phyloP scores from a whole-genome alignment of 2,797 vertebrate genomes.

The Chelon labrosus region DNA sequence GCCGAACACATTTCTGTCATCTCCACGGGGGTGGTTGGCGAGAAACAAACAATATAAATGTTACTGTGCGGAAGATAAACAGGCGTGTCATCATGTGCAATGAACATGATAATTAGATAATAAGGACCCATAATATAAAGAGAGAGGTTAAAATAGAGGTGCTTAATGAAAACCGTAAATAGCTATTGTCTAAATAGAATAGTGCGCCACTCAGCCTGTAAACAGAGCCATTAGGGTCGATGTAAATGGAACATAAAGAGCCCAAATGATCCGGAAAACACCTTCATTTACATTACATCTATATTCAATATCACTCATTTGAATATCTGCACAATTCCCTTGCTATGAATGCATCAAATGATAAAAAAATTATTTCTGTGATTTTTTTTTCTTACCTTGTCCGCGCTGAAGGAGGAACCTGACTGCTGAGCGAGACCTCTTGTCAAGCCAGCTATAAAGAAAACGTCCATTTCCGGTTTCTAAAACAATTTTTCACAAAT shows the following conservation, averaged over 20 bases:
- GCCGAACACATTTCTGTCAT: conserved; percentile 64
- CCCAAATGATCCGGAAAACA: background rate
- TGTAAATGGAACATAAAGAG: conserved; percentile 35
- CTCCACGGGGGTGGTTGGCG: conserved; percentile 7
- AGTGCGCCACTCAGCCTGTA: conserved; percentile 43
- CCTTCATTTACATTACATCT: accelerated
- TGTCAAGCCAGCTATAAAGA: background rate
- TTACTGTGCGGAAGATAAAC: background rate
- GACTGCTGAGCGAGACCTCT: conserved; percentile 14
- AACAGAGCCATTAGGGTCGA: conserved; percentile 45
- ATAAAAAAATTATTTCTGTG: background rate
- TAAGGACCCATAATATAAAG: accelerated
- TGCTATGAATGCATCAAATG: background rate
- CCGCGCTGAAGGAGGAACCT: conserved; percentile 35
- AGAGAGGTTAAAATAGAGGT: background rate
- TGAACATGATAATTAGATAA: background rate
- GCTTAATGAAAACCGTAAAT: background rate
- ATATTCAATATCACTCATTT: background rate
- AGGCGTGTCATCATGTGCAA: conserved; percentile 5
- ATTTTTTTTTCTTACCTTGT: conserved; percentile 70
- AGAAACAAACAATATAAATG: background rate
- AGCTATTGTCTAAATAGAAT: background rate
- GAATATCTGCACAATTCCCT: accelerated
- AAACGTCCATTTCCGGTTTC: background rate
- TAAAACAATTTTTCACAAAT: conserved; percentile 46